Conservation (phyloP, 2,113 vertebrate species). For the Chaenocephalus aceratus region DNA sequence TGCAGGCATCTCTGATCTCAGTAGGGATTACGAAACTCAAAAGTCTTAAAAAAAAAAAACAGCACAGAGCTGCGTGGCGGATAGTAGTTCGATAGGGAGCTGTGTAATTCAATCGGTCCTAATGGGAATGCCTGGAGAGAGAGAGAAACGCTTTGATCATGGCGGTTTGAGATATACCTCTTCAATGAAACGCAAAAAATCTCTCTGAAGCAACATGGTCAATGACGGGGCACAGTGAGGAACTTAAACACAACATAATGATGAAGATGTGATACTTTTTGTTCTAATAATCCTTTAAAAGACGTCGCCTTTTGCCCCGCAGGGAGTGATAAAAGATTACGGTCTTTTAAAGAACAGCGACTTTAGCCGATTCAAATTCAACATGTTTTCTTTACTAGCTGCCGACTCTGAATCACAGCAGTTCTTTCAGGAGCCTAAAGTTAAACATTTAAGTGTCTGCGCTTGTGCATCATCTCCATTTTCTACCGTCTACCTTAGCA, state of each 20-base stretch:
- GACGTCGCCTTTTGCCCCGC: neutral
- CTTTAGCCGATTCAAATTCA: slow-evolving; percentile 20
- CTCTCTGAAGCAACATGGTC: slow-evolving; percentile 20
- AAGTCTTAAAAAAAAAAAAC: slow-evolving; percentile 29
- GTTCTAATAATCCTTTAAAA: slow-evolving; percentile 5
- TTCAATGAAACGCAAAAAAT: slow-evolving; percentile 43
- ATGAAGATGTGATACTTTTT: slow-evolving; percentile 1
- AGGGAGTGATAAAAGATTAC: slow-evolving; percentile 21
- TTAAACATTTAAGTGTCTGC: neutral
- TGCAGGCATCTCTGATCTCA: slow-evolving; percentile 65
- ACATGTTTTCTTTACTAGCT: slow-evolving; percentile 1
- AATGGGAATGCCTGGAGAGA: slow-evolving; percentile 64
- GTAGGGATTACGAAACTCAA: slow-evolving; percentile 45
- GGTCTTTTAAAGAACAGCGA: slow-evolving; percentile 9
- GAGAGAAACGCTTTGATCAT: slow-evolving; percentile 63
- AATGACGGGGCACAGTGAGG: neutral
- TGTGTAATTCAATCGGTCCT: slow-evolving; percentile 70
- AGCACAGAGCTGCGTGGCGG: slow-evolving; percentile 19
- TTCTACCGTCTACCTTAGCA: neutral
- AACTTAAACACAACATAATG: slow-evolving; percentile 5
- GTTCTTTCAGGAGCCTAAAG: neutral
- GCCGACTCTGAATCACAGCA: neutral
- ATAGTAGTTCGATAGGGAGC: slow-evolving; percentile 56
- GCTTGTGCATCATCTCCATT: neutral
- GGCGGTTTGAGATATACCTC: slow-evolving; percentile 42